Percentiles rank a stretch among this genome's conserved stretches.
Conservation (phyloP, 2,113 vertebrate species). For the Xiphorhynchus elegans region DNA sequence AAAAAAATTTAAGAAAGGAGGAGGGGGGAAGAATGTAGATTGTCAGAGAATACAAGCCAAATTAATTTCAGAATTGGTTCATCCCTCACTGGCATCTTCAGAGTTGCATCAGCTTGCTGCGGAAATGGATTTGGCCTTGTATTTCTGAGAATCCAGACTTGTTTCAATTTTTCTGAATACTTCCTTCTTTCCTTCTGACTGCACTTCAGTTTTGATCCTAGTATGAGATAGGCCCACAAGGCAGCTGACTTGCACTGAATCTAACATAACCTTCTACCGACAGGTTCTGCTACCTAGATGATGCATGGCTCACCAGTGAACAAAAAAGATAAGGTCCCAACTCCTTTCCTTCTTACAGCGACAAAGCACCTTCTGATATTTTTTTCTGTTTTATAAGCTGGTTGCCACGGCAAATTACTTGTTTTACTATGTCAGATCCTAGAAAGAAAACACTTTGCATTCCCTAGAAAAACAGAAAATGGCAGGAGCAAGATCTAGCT, state of each 20-base stretch:
- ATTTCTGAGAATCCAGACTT: conserved; percentile 37
- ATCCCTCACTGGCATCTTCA: conserved; percentile 9
- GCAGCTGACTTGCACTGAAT: neutral
- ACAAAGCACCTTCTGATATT: neutral
- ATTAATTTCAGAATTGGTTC: conserved; percentile 26
- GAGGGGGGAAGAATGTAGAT: neutral
- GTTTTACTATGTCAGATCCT: neutral
- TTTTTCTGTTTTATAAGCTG: conserved; percentile 18
- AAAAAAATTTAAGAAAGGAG: neutral
- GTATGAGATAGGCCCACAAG: neutral
- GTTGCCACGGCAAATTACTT: conserved; percentile 44
- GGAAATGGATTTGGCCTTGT: conserved; percentile 3
- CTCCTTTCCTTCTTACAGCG: conserved; percentile 19
- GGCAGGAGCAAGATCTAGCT: neutral
- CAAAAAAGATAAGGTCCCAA: neutral
- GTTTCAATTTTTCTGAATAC: conserved; percentile 32
- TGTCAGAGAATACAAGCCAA: neutral
- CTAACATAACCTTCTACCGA: neutral
- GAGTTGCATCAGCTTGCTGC: neutral
- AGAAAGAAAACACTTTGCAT: conserved; percentile 27
- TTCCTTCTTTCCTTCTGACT: conserved; percentile 51
- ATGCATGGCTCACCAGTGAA: neutral
- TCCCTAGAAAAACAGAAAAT: neutral
- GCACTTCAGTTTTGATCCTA: conserved; percentile 15
- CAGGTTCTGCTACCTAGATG: neutral